Evolutionary conservation across 2,888 invertebrate species (phyloP), one percentile per base, ranked within the genome.

Genomic region (Drosophila falleni): DNA sequence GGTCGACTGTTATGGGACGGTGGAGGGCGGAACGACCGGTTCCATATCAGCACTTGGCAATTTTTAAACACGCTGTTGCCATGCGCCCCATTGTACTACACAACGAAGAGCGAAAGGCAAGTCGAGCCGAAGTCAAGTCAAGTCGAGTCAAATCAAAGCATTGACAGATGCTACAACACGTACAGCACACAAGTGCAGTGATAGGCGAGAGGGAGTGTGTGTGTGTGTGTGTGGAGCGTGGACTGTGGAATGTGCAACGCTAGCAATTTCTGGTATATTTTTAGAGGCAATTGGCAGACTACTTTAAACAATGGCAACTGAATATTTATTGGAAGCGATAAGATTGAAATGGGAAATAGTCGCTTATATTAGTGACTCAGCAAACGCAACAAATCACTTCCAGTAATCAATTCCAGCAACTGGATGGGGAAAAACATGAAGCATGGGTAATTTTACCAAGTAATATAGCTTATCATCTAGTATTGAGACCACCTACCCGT

Each of bases 401-500:
- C 23, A 23, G 23, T 23, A 23, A 23, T 13, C 5, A 53, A 5
- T 55, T 58, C 58, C 58, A 39, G 16, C 35, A 11, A n/a, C 44
- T 39, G 16, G 19, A 35, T 44, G 19, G 19, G 74, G 26, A 66
- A 60, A 46, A n/a, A 5, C 66, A 39, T 13, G 9, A 31, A 31
- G 53, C 29, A 29, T 54, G 23, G 33, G 44, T 23, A 56, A 31
- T 19, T 31, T 23, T 23, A 13, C 31, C 31, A 23, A 23, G 33
- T 26, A 29, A 3, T 19, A 5, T 4, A 2, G 39, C 31, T 35
- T 37, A 51, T 26, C 51, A 39, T 31, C 23, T 26, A 42, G n/a
- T 33, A 5, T 33, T 11, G 15, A 39, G 55, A 29, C 8, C 23
- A 90, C 91, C 75, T 95, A 96, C 96, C 95, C 95, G 95, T 93